Base-by-base conservation (phyloP, 2,888 invertebrate species). In the Rambutsinella grinnellia region DNA sequence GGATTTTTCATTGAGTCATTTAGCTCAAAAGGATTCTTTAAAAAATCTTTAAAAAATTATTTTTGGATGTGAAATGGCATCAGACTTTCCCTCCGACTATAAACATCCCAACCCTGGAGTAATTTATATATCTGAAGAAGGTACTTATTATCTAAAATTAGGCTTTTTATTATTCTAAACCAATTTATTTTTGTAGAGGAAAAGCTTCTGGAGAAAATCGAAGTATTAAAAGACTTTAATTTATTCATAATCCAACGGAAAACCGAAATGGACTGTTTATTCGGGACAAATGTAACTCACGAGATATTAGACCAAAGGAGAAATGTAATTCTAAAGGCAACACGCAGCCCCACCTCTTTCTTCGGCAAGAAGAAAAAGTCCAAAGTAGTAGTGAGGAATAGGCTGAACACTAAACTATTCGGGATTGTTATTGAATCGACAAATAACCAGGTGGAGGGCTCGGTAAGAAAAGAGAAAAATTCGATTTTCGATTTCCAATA, bases 191-290 rank as follows among this genome's bases (percentile, higher is more conserved):
- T 60, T 47, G 21, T 19, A 53, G 65, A 54, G 21, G 5, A 17
- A 15, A 21, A 49, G 2, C 19, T 24, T 5, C n/a, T 53, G 44
- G 24, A 51, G 44, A 54, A 54, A 3, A 26, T 71, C 8, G 63
- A 71, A 10, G n/a, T 27, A 1, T 28, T 77, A 15, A 63, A 62
- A 21, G 6, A 24, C 5, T 17, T 54, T 24, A 49, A 56, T 10
- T 15, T 72, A n/a, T 77, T 77, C 19, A 68, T 77, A 17, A 60
- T 77, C 13, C 77, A 72, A 27, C 60, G 58, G 27, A 77, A 72
- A 21, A 28, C 70, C 8, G 46, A 21, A 72, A 67, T 60, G 15
- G 69, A 67, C 19, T 74, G 23, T 57, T n/a, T n/a, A n/a, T 53
- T 78, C 27, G n/a, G 53, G 6, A 24, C 58, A 17, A 68, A 49